Evolutionary conservation across 2,888 invertebrate species (phyloP), one percentile per base, ranked within the genome.

Genomic region (Machimus rusticus): DNA sequence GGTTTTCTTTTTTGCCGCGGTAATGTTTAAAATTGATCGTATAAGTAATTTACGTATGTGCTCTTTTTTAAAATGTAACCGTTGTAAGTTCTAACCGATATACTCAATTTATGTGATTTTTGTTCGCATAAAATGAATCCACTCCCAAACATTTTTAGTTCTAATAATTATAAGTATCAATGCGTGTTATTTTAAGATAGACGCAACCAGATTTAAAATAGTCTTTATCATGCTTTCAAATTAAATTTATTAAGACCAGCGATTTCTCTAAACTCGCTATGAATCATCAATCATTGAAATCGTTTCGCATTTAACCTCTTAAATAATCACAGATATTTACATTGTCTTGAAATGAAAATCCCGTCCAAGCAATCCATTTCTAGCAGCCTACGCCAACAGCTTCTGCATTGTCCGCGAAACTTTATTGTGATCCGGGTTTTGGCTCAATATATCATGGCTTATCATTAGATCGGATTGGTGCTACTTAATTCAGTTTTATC

Each of bases 401-500:
- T 66, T 66, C 66, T 66, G 66, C 23, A 66, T 66, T 66, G 66
- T 66, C 66, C 66, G 66, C 19, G 66, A 66, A 66, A 66, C 66
- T 23, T 23, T 66, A 23, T 23, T 66, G 19, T 19, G 66, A 12
- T 19, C 66, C 23, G 23, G 66, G 12, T 66, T 19, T 66, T 76
- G 76, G n/a, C 76, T n/a, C 76, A 76, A 76, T 76, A 37, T 39
- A 76, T 76, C 34, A 8, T 76, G 8, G 76, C 76, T 76, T 76
- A 76, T 76, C 76, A 76, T 66, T 66, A 66, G 66, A 66, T 37
- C 76, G 34, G 76, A 76, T 37, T 76, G 76, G 34, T 39, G 76
- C 76, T 76, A 76, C 76, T 76, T 76, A 76, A 76, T 76, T 28
- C 76, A 31, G 39, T 76, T 76, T 76, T 76, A 39, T 39, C 39